Base-by-base conservation (phyloP, 2,888 invertebrate genomes). In the Steinernema carpocapsae region DNA sequence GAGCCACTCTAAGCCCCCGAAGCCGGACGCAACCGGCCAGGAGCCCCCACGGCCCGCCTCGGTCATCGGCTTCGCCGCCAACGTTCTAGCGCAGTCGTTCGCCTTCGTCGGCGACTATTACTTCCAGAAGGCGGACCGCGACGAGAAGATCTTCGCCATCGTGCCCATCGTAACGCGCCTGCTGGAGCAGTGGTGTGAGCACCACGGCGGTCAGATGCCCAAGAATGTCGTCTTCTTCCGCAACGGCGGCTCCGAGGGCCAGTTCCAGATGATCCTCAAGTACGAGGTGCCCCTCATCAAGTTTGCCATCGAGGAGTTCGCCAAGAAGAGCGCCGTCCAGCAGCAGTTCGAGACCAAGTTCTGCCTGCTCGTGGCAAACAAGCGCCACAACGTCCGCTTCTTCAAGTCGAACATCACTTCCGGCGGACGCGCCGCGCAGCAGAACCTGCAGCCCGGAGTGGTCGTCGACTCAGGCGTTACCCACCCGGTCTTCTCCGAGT, bases 401-500 rank as follows among this genome's bases (percentile, higher is more conserved):
- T 73, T 76, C 52, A 48, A 52, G 24, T 46, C 45, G 14, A 71
- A 78, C 46, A 76, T 78, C 24, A 73, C 77, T 29, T 6, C 56
- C n/a, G 29, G 29, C 7, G 70, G 24, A 0, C 64, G 71, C 19
- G 70, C 81, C 0, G 48, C 79, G 2, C 75, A 82, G 0, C 83
- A 82, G 75, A 84, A 85, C 72, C 76, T 85, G 43, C 74, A 73
- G 32, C 72, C 79, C 14, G 85, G 85, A 52, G 42, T 80, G 1
- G 79, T 82, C 51, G 72, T 85, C 32, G 85, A 85, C 70, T 48
- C 71, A 0, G 56, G 48, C 14, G 71, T 83, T 7, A 78, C 79
- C 0, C 79, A 83, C 75, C 83, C 85, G 0, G 71, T 76, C 2
- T 80, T 71, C 79, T 78, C 77, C 46, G 83, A 86, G 75, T 85